Evolutionary conservation across 2,113 vertebrate species (phyloP), one percentile per base, ranked within the genome.

Genomic region (Pimephales promelas): DNA sequence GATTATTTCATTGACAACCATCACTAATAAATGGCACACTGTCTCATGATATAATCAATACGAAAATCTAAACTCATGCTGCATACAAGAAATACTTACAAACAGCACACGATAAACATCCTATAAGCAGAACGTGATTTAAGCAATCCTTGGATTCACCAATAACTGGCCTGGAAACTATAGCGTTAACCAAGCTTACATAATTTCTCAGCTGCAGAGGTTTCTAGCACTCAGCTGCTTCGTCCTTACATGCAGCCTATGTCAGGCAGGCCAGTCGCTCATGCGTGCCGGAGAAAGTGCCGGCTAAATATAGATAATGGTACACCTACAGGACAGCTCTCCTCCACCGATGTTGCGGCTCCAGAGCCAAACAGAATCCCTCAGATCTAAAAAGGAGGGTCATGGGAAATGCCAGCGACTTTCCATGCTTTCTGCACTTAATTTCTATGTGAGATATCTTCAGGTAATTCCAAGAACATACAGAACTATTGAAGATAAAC

Each of bases 131-230:
- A 34, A 26, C 10, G 1, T 20, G 13, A 75, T 18, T 54, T 34
- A 34, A 52, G 18, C 10, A 16, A 79, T 73, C 6, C 45, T 5
- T 49, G 4, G 72, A 74, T 74, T 52, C 45, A 14, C 24, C 24
- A 28, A 45, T 45, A 45, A 45, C 40, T 43, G 22, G 43, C 43
- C 26, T 18, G 43, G 74, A 45, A 56, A 83, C 47, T 74, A 71
- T 31, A 84, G 36, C 56, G 71, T 88, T 81, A 85, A 79, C 13
- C 24, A 16, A 7, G 36, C 66, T 87, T 89, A 89, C 78, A 86
- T 86, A 84, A 87, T 45, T 68, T 49, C 62, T 66, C 26, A 64
- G 79, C 80, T 54, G 77, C 82, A 81, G 78, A 84, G 87, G 77
- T 62, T 83, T 84, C 52, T 57, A 68, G 68, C 73, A 74, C 28